Conservation (phyloP, 2,113 vertebrate genomes). For the Lampris megalopsis region DNA sequence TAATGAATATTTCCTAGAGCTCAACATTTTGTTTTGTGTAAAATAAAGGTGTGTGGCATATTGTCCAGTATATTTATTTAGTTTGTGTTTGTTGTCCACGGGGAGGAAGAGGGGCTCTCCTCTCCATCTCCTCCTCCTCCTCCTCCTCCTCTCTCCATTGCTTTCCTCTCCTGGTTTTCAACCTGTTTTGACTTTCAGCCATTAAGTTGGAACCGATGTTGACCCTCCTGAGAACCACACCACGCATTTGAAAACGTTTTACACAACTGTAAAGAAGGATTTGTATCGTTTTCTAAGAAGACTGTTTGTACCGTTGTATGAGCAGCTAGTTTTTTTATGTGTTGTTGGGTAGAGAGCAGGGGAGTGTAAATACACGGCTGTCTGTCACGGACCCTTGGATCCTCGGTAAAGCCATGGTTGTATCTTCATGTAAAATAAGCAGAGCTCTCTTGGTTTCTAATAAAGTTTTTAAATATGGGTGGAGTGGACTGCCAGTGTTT, state of each 20-base stretch:
- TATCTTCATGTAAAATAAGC: slow-evolving; percentile 89
- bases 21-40: slow-evolving; percentile 89
- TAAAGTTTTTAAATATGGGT: slow-evolving; percentile 93
- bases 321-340: slow-evolving; percentile 66
- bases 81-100: slow-evolving; percentile 77
- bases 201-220: too few relatives aligned
- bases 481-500: neutral
- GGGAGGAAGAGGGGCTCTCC: neutral
- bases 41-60: slow-evolving; percentile 93
- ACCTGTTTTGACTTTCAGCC: too few relatives aligned
- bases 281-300: slow-evolving; percentile 96
- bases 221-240: neutral
- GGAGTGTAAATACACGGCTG: slow-evolving; percentile 61
- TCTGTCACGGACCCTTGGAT: slow-evolving; percentile 83
- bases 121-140: neutral
- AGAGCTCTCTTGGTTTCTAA: slow-evolving; percentile 89
- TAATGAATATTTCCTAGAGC: slow-evolving; percentile 93
- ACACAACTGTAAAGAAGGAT: slow-evolving; percentile 94
- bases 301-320: slow-evolving; percentile 91
- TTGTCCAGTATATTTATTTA: slow-evolving; percentile 99
- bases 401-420: slow-evolving; percentile 88
- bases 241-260: slow-evolving; percentile 93
- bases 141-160: neutral
- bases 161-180: neutral
- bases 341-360: slow-evolving; percentile 77